phyloP scores from a whole-genome alignment of 2,797 vertebrate genomes.

The Ctenochaetus hawaiiensis region DNA sequence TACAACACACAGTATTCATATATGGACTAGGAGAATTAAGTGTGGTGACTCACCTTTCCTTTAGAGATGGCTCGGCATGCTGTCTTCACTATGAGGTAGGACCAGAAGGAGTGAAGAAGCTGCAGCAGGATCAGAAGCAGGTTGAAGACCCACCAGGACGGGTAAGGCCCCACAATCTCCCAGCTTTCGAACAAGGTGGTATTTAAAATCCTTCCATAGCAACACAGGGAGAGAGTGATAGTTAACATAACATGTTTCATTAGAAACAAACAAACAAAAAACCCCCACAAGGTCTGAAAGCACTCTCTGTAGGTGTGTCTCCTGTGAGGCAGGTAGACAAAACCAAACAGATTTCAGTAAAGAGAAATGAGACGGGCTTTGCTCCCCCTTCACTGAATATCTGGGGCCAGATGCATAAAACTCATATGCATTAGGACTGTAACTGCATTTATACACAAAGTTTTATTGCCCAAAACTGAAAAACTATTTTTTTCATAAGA shows the following conservation, averaged over 20 bases:
- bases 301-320: neutral
- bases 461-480: neutral
- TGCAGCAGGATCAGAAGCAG: slow-evolving; percentile 92
- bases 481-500: too few species aligned
- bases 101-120: slow-evolving; percentile 95
- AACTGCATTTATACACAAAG: neutral
- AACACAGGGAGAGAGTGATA: slow-evolving; percentile 31
- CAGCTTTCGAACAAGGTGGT: slow-evolving; percentile 96
- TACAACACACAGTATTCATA: slow-evolving; percentile 23
- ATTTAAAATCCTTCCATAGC: slow-evolving; percentile 92
- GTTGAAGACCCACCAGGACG: slow-evolving; percentile 97
- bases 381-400: slow-evolving; percentile 1
- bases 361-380: neutral
- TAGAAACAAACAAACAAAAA: slow-evolving; percentile 16
- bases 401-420: neutral
- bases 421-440: neutral
- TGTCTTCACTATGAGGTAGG: slow-evolving; percentile 94
- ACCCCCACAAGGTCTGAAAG: slow-evolving; percentile 16
- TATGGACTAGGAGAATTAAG: neutral
- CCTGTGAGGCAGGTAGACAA: slow-evolving; percentile 4
- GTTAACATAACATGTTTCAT: slow-evolving; percentile 32
- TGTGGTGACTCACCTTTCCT: slow-evolving; percentile 91
- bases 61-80: slow-evolving; percentile 94
- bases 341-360: slow-evolving; percentile 9
- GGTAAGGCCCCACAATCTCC: slow-evolving; percentile 95